Evolutionary conservation across 1,140 invertebrate species (phyloP), one percentile per base, ranked within the genome.

Genomic region (Scaptomyza graminum): DNA sequence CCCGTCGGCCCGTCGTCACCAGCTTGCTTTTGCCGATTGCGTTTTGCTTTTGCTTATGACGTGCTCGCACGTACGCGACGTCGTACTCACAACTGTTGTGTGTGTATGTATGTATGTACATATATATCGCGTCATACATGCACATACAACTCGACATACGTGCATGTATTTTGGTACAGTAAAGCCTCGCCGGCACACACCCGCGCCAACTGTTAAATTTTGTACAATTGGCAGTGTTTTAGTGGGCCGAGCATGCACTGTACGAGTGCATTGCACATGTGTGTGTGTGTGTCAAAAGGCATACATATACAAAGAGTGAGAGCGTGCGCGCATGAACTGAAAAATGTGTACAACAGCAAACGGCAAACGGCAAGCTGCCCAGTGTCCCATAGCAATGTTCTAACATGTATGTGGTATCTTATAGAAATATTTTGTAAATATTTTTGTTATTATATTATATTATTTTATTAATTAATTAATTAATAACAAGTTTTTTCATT

Each of bases 11-110:
- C 46, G 61, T 71, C 68, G 73, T 72, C 68, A 72, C 68, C 56
- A 70, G 46, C 60, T 43, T n/a, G 37, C 11, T 77, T 72, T 69
- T 71, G 66, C 61, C 56, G n/a, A n/a, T 52, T 46, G 57, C 51
- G 60, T 63, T 66, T 68, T 69, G 60, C 60, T 74, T 80, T 74
- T 74, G 75, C 74, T 64, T 77, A 81, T 81, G 79, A 82, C 79
- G 79, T 82, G 79, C 79, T 68, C 50, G 74, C 79, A 82, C 79
- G 79, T 82, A 80, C 77, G 49, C 65, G 43, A 66, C 51, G 60
- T 41, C 51, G 60, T 41, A 41, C 37, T 41, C 66, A 56, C 62
- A 72, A 68, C 74, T 70, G 70, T 76, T 76, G 64, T 74, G 12
- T 65, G 37, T 57, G 41, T 50, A 41, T 65, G 56, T 61, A 57